Conservation (phyloP, 2,797 vertebrate genomes). For the Typhlichthys eigenmanni region DNA sequence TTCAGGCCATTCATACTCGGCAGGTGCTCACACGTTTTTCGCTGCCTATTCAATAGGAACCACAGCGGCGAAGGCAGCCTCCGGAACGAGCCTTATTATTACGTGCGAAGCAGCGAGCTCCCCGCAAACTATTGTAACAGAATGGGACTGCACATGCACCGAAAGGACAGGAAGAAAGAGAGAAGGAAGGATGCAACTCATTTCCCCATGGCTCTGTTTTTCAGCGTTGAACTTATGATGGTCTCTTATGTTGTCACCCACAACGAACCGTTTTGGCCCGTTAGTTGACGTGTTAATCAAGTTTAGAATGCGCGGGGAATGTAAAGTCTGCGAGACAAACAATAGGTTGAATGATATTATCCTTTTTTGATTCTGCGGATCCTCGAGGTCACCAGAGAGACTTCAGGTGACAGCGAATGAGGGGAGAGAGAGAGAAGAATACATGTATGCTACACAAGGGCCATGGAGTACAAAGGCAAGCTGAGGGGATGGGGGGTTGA, state of each 20-base stretch:
- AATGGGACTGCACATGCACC: slow-evolving; percentile 47
- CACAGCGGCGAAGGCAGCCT: slow-evolving; percentile 65
- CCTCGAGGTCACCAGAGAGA: slow-evolving; percentile 19
- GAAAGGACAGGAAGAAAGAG: neutral
- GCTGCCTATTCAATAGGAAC: slow-evolving; percentile 73
- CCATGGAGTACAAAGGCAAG: slow-evolving; percentile 16
- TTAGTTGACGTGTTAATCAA: no score
- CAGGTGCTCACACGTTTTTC: slow-evolving; percentile 64
- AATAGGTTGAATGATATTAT: no score
- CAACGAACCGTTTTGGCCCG: no score
- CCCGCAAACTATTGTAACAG: slow-evolving; percentile 71
- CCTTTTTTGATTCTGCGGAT: slow-evolving; percentile 19
- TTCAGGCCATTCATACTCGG: slow-evolving; percentile 61
- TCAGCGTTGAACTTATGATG: no score
- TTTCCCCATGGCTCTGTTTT: neutral
- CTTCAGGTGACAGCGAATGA: slow-evolving; percentile 41
- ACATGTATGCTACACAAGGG: neutral
- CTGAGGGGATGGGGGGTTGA: slow-evolving; percentile 62
- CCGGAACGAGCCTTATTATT: slow-evolving; percentile 73
- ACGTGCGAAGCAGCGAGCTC: slow-evolving; percentile 67
- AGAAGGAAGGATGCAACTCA: neutral
- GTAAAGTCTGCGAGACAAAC: no score
- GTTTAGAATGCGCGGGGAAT: no score
- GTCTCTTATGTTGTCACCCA: no score
- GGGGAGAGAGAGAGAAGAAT: slow-evolving; percentile 20